Evolutionary conservation across 2,113 vertebrate species (phyloP).

Genomic region (Neofelis nebulosa): DNA sequence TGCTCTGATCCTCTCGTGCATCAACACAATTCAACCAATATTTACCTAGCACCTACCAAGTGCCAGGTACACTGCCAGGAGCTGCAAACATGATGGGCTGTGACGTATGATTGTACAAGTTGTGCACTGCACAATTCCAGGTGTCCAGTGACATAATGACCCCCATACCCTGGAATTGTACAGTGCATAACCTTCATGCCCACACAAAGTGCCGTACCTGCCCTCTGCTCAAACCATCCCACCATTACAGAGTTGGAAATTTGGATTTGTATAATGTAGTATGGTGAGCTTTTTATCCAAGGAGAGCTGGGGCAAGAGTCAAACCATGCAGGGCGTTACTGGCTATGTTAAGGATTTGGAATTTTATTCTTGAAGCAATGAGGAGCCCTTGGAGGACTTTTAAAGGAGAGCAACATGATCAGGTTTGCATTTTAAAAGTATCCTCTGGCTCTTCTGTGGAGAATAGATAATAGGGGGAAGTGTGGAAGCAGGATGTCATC

Average conservation of each 20-base stretch:
- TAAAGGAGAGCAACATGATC: not conserved
- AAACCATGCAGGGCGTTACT: not conserved
- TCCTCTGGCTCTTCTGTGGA: too few species aligned
- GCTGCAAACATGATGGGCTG: not conserved
- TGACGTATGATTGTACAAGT: not conserved
- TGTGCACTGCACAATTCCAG: not conserved
- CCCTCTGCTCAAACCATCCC: not conserved
- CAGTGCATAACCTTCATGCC: fast-evolving
- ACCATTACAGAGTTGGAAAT: not conserved
- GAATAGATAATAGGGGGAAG: not conserved
- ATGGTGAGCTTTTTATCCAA: not conserved
- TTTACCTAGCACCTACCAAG: not conserved
- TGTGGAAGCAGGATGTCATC: not conserved
- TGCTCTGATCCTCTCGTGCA: not conserved
- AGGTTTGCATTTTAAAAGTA: not conserved
- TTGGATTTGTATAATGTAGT: not conserved
- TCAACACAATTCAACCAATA: not conserved
- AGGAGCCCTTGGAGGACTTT: not conserved
- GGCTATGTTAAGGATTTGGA: not conserved
- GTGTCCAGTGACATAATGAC: not conserved
- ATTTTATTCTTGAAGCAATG: conserved; percentile 29
- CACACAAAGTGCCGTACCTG: not conserved
- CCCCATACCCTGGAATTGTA: not conserved
- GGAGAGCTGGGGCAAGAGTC: not conserved
- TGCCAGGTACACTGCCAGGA: not conserved